Base-by-base conservation (phyloP, 2,797 vertebrate genomes). In the Phrynocephalus forsythii region DNA sequence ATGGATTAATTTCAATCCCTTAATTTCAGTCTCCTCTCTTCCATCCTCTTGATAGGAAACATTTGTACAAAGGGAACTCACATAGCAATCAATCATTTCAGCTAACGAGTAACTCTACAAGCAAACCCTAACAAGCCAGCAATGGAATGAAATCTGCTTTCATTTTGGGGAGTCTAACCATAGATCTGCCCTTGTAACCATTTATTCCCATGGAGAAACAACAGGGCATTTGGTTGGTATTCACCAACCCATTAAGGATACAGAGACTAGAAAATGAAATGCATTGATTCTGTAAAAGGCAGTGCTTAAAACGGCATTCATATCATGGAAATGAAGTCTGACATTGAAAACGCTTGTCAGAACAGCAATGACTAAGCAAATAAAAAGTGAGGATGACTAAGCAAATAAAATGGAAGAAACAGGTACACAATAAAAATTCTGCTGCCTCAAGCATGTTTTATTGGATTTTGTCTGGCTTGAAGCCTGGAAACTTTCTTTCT, bases 221-320 rank as follows among this genome's bases (percentile, higher is more conserved):
- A 26, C 71, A 92, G 89, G 20, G 22, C 79, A 1, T 66, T 79
- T 26, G 52, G 86, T 71, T 86, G 22, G 3, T 82, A 33, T 83
- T 30, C 30, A 71, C 76, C 28, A 44, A 83, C 85, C 84, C 84
- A 85, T 85, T 88, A 92, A 82, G 84, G 48, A 92, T 85, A 88
- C 33, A 93, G 93, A 89, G 56, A 87, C n/a, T 81, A 81, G 71
- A 91, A 88, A 91, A 91, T 77, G 0, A 93, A 94, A 89, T 20
- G 90, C 88, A 91, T 72, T 63, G 80, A 83, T 89, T 44, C 71
- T 92, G 68, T 15, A 79, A 91, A 95, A 82, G 0, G 18, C 1
- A 82, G 22, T 92, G 89, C 90, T 87, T 86, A 60, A 92, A 68
- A 68, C 87, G 82, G 79, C 20, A 88, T 87, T 26, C 85, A 60